Evolutionary conservation across 2,113 vertebrate species (phyloP), one percentile per base, ranked within the genome.

Genomic region (Terrapene triunguis): DNA sequence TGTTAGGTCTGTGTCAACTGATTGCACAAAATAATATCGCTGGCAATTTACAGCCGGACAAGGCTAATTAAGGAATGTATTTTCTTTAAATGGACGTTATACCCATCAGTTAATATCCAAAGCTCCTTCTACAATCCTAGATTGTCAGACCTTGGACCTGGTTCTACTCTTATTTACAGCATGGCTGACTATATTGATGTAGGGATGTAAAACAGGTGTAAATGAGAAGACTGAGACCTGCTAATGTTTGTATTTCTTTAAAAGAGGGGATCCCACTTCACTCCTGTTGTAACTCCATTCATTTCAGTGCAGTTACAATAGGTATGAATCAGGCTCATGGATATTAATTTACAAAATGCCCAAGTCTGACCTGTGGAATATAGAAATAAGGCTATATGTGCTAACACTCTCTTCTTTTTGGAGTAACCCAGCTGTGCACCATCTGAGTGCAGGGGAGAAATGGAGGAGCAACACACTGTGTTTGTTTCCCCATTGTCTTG

Each of bases 11-110:
- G 32, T 55, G 54, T 88, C 80, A 80, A 6, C 55, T n/a, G 62
- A 89, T 92, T 88, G 74, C 38, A 11, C 47, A 29, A 50, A 89
- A 48, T 88, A 88, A 10, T n/a, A 62, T 24, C 51, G 32, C 53
- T 96, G 89, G 82, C 97, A 96, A 91, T 92, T 84, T 88, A 93
- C 85, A 96, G 91, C 69, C 29, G 81, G 90, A 47, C 11, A 92
- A 59, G 72, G 76, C 54, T 92, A 87, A 94, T 96, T 86, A 97
- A 90, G 22, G 35, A 81, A 95, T 96, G 59, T 44, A 76, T 96
- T 97, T 97, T 93, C 50, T n/a, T 84, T n/a, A 79, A 74, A 47
- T 2, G 16, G 89, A 90, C 92, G 76, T 96, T 87, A 87, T 84
- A 51, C 84, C 35, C 53, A 42, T 86, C 42, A 47, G 81, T 57